Percentiles rank a stretch among this genome's conserved stretches.
Evolutionary conservation across 1,140 invertebrate genomes (phyloP).

Genomic region (Sesamia nonagrioides): DNA sequence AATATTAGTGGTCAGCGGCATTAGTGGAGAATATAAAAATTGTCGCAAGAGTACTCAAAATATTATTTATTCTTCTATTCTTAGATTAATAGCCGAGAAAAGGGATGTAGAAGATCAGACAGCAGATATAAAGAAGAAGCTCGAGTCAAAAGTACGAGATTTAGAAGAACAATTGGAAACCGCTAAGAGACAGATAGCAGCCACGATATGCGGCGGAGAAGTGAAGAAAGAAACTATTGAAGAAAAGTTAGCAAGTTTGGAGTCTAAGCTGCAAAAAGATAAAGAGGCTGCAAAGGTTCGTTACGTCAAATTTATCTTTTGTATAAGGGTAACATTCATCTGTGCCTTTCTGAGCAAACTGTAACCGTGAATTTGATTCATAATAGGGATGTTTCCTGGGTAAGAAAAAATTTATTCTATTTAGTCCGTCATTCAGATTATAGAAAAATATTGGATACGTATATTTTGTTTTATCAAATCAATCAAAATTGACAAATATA

Average conservation of each 20-base stretch:
- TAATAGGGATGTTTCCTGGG: no score
- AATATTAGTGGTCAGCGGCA: no score
- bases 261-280: slow-evolving; percentile 65
- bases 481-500: no score
- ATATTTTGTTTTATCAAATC: no score
- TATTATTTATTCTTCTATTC: slow-evolving; percentile 28
- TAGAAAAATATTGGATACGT: no score
- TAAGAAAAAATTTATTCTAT: no score
- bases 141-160: slow-evolving; percentile 68
- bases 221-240: slow-evolving; percentile 73
- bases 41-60: not conserved
- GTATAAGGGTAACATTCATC: no score
- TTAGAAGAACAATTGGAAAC: slow-evolving; percentile 75
- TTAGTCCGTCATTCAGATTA: no score
- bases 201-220: slow-evolving; percentile 63
- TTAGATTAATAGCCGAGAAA: slow-evolving; percentile 75
- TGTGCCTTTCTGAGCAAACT: no score
- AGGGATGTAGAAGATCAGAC: slow-evolving; percentile 68
- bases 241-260: slow-evolving; percentile 69
- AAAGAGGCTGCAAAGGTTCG: slow-evolving; percentile 70
- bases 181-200: slow-evolving; percentile 63
- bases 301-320: not conserved
- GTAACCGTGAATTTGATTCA: no score
- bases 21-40: no score
- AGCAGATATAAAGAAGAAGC: slow-evolving; percentile 56